phyloP scores from a whole-genome alignment of 2,113 vertebrate genomes.

The Spheniscus mendiculus region DNA sequence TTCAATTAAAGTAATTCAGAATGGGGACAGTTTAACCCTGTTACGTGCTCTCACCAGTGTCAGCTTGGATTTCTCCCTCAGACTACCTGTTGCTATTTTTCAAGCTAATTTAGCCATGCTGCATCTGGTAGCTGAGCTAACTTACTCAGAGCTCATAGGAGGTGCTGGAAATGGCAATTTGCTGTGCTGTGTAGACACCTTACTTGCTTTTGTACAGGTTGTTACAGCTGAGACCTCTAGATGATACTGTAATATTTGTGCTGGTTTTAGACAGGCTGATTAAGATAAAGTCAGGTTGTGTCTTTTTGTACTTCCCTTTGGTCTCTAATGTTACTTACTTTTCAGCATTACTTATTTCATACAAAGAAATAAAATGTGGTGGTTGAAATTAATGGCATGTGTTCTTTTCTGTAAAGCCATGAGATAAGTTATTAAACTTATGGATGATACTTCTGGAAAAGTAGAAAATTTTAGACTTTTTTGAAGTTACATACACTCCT shows the following conservation, averaged over 20 bases:
- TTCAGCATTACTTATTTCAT: not conserved
- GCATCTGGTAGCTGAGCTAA: not conserved
- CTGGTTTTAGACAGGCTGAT: not conserved
- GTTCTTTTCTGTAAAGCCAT: not conserved
- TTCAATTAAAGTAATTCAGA: not conserved
- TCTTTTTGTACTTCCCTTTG: not conserved
- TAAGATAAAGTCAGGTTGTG: not conserved
- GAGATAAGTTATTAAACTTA: not conserved
- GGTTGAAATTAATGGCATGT: slow-evolving; percentile 26
- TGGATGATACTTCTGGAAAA: not conserved
- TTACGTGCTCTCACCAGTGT: not conserved
- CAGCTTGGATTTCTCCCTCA: not conserved
- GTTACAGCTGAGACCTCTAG: not conserved
- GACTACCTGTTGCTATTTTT: not conserved
- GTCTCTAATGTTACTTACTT: not conserved
- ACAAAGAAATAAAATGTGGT: not conserved
- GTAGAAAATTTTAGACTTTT: not conserved
- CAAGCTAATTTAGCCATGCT: not conserved
- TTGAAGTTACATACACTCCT: not conserved
- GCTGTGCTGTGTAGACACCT: not conserved
- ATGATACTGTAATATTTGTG: not conserved
- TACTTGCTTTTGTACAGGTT: not conserved
- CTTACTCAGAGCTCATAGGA: not conserved
- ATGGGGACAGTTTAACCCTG: not conserved
- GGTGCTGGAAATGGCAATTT: not conserved